Base-by-base conservation (phyloP, 2,113 vertebrate genomes). In the Corythaixoides concolor region DNA sequence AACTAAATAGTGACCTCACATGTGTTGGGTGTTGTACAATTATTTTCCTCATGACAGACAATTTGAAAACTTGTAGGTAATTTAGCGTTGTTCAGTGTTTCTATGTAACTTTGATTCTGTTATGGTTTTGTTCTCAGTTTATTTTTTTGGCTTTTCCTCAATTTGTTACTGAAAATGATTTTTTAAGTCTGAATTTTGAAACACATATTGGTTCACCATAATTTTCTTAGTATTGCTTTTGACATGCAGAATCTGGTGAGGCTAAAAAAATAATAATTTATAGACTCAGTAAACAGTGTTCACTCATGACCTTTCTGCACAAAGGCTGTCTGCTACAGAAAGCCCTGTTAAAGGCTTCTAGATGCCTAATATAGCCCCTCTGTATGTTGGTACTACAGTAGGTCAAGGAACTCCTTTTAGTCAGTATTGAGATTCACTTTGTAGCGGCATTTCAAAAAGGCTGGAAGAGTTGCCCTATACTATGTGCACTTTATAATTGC, bases 401-500 rank as follows among this genome's bases (percentile, higher is more conserved):
- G 96, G 94, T 97, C 94, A 97, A 89, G 95, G 85, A 93, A 95
- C 76, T 95, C 89, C 93, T 94, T 95, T 95, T 96, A 96, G 81
- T 87, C 90, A 76, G 85, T n/a, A 68, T 75, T 85, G 93, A 93
- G 94, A 76, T 85, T 94, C 37, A 67, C 58, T 73, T 91, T 85
- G 56, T 89, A 82, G 26, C 59, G 87, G 81, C 90, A 86, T 95
- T 88, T 92, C 66, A 70, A 72, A 96, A 93, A 39, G 68, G 66
- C 77, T 72, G 28, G n/a, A 53, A 75, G 59, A 78, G 26, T 69
- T 93, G 64, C 72, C 93, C 88, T 59, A 6, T 33, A 64, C 74
- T 85, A 52, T 49, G 45, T 23, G 19, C 4, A 8, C 60, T 75
- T 91, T 18, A 37, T 86, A 89, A 81, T 89, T 22, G 4, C 81